Conservation (phyloP, 1,140 invertebrate species). For the Drosophila pallidifrons region DNA sequence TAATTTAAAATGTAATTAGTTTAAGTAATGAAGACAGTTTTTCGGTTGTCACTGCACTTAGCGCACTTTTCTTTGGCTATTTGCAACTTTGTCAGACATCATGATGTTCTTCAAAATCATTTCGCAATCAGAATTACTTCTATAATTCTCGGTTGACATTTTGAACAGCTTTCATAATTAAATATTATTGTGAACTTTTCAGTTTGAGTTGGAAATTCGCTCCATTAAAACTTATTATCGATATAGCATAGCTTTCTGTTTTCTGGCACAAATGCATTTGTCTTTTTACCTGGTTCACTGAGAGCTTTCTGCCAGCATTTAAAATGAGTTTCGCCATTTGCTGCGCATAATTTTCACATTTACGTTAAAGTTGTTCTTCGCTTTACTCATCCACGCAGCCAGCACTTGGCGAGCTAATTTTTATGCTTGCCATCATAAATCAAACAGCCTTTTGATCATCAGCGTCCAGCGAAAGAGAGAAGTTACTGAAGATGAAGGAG, state of each 20-base stretch:
- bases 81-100: background rate
- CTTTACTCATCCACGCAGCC: slow-evolving; percentile 13
- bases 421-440: slow-evolving; percentile 75
- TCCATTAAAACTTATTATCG: background rate
- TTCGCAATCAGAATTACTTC: background rate
- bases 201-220: no score
- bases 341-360: slow-evolving; percentile 77
- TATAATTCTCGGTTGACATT: no score
- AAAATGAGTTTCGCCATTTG: slow-evolving; percentile 72
- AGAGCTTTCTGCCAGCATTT: slow-evolving; percentile 53
- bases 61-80: slow-evolving; percentile 37
- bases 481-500: background rate
- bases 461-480: slow-evolving; percentile 17
- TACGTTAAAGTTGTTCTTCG: slow-evolving; percentile 62
- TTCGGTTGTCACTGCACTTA: slow-evolving; percentile 43
- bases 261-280: slow-evolving; percentile 5
- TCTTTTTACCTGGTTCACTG: slow-evolving; percentile 9
- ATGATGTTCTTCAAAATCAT: background rate
- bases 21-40: slow-evolving; percentile 82
- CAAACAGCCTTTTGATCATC: slow-evolving; percentile 80
- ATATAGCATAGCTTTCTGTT: background rate
- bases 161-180: no score
- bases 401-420: slow-evolving; percentile 63
- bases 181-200: no score
- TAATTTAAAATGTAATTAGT: slow-evolving; percentile 84